phyloP scores from a whole-genome alignment of 2,888 invertebrate genomes.

The Cantharis nigra region DNA sequence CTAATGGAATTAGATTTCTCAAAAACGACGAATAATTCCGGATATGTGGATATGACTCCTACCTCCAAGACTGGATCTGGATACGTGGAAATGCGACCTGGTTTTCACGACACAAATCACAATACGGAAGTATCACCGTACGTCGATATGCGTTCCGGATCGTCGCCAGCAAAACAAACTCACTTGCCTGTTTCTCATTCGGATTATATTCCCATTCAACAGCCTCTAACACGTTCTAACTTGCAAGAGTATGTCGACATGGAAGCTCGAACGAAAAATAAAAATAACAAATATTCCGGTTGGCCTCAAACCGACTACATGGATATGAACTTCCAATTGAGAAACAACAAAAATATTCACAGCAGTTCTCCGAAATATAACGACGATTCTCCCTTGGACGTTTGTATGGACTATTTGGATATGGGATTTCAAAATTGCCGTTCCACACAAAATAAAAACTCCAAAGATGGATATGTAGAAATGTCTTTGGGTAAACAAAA shows the following conservation, averaged over 20 bases:
- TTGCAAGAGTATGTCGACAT: conserved; percentile 53
- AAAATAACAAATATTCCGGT: conserved; percentile 7
- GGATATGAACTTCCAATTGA: conserved; percentile 55
- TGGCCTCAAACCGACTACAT: conserved; percentile 48
- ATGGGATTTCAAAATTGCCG: conserved; percentile 19
- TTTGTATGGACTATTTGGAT: conserved; percentile 37
- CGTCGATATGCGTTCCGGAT: conserved; percentile 57
- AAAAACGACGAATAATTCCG: conserved; percentile 51
- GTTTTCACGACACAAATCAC: conserved; percentile 36
- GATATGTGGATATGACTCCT: conserved; percentile 68
- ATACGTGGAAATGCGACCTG: conserved; percentile 57
- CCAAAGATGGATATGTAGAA: conserved; percentile 68
- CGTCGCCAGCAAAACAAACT: conserved; percentile 41
- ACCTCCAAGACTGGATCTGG: conserved; percentile 51
- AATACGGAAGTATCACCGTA: conserved; percentile 54
- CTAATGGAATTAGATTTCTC: conserved; percentile 83
- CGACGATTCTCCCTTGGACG: conserved; percentile 33
- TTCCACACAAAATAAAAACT: conserved; percentile 12
- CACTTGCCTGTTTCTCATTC: conserved; percentile 47
- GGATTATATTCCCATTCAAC: conserved; percentile 41
- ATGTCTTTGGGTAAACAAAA: conserved; percentile 61
- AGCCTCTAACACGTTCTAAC: conserved; percentile 47
- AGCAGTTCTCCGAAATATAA: conserved; percentile 31
- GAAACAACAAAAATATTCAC: conserved; percentile 33
- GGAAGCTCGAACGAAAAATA: conserved; percentile 48